These are phyloP conservation scores for Zeus faber DNA, from an alignment of 2,113 vertebrate genomes.

Conservation along the genomic window DNA sequence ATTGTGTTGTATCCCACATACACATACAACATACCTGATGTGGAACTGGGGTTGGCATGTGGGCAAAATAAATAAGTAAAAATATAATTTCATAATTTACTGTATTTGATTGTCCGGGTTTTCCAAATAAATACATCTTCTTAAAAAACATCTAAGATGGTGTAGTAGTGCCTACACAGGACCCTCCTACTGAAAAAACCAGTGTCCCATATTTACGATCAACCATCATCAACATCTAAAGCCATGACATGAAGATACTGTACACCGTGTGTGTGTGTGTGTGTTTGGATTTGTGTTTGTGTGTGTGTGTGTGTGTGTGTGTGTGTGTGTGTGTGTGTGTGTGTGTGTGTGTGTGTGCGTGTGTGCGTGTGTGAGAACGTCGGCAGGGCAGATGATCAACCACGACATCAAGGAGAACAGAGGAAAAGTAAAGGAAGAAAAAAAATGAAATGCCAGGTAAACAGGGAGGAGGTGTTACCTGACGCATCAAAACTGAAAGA, in stretches of 20 bases:
- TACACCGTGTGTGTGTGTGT: constrained; percentile 1
- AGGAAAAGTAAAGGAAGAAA: constrained; percentile 5
- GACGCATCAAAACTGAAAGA: constrained; percentile 99
- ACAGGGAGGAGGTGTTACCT: constrained; percentile 84
- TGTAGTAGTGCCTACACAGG: no score
- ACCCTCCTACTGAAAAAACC: constrained; percentile 34
- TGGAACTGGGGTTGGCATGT: no score
- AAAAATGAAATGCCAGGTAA: constrained; percentile 71
- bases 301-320: not conserved
- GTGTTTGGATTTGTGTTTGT: not conserved
- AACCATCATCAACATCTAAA: constrained; percentile 44
- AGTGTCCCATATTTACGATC: constrained; percentile 41
- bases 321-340: not conserved
- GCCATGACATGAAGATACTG: constrained; percentile 52
- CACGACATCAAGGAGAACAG: constrained; percentile 61
- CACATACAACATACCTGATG: no score
- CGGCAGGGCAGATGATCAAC: constrained; percentile 51
- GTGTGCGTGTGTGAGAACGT: not conserved
- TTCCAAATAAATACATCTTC: no score
- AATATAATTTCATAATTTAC: no score
- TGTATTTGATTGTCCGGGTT: no score
- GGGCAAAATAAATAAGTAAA: no score
- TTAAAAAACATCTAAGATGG: no score
- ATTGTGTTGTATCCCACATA: no score
- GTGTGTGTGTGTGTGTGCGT: not conserved